Base-by-base conservation (phyloP, 2,888 invertebrate species). In the Zootermopsis nevadensis region DNA sequence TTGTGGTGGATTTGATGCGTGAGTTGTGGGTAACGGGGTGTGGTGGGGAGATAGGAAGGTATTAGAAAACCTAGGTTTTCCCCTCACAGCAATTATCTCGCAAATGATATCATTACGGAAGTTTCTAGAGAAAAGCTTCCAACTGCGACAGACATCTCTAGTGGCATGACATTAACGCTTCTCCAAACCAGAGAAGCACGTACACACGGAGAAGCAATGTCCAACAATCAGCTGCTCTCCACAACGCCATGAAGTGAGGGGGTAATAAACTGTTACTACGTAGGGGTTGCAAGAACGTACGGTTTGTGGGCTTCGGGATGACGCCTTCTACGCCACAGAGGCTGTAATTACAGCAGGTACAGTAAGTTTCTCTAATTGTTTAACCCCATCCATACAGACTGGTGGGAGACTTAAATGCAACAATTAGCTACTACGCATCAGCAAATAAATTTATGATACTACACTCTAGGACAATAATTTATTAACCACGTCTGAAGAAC, bases 91-190 rank as follows among this genome's bases (percentile, higher is more conserved):
- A 76, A 76, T 42, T 76, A 42, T 42, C 42, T 76, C 38, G n/a
- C 76, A 76, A 76, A 76, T 76, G 42, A 76, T 42, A 76, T 38
- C 76, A 76, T 76, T 76, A 76, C 42, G n/a, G 24, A 76, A 33
- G 7, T 76, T 76, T 42, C 6, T 72, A 72, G 6, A 27, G 60
- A 60, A 60, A 27, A 60, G 60, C 69, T 69, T 24, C 69, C 6
- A 69, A 31, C 69, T 69, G 8, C 33, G 30, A 33, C 31, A 60
- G n/a, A 6, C 60, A n/a, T 60, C 48, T n/a, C 27, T 0, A 60
- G 27, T 15, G 60, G n/a, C 27, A 27, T 27, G 24, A 12, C 27
- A 27, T n/a, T 4, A 24, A 4, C 12, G 0, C n/a, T 27, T 60
- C 27, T n/a, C n/a, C 6, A 60, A 27, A 12, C 27, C 60, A 60